Evolutionary conservation across 2,888 invertebrate species (phyloP).

Genomic region (Drosophila prolongata): DNA sequence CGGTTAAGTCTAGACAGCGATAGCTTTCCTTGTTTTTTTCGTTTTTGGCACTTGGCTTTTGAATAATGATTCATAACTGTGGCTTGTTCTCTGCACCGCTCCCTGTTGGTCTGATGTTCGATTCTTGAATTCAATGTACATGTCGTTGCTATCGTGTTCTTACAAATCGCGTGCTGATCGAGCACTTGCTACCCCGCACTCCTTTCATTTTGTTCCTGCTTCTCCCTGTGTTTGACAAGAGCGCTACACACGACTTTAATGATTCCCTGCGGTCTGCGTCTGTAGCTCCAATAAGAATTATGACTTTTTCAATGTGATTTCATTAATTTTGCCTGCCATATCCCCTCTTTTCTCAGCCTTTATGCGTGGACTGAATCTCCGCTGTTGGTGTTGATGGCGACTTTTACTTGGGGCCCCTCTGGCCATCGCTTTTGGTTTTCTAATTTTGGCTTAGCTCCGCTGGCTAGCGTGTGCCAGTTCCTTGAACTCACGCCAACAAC

Average conservation of each 20-base stretch:
- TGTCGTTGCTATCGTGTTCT: conserved; percentile 78
- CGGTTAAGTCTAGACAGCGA: neutral
- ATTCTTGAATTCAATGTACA: conserved; percentile 74
- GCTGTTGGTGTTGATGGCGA: conserved; percentile 75
- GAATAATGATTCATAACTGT: conserved; percentile 73
- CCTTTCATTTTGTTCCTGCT: conserved; percentile 18
- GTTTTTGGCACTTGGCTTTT: conserved; percentile 50
- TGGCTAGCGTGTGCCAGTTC: conserved; percentile 55
- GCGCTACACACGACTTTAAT: conserved; percentile 74
- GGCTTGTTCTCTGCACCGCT: conserved; percentile 23
- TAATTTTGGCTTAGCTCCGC: conserved; percentile 39
- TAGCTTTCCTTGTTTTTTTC: neutral
- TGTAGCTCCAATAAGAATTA: conserved; percentile 64
- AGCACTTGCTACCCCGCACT: conserved; percentile 34
- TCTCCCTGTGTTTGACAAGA: conserved; percentile 68
- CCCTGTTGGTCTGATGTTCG: conserved; percentile 56
- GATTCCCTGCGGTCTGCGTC: conserved; percentile 71
- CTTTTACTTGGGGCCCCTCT: conserved; percentile 67
- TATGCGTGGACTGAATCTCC: conserved; percentile 22
- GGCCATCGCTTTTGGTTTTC: conserved; percentile 44
- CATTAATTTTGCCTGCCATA: conserved; percentile 64
- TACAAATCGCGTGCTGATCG: conserved; percentile 79
- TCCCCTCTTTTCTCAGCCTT: neutral
- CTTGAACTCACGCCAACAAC: conserved; percentile 59
- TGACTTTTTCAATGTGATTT: conserved; percentile 76